Percentiles rank a stretch among this genome's conserved stretches.
Evolutionary conservation across 2,113 vertebrate species (phyloP).

Genomic region (Crypturellus undulatus): DNA sequence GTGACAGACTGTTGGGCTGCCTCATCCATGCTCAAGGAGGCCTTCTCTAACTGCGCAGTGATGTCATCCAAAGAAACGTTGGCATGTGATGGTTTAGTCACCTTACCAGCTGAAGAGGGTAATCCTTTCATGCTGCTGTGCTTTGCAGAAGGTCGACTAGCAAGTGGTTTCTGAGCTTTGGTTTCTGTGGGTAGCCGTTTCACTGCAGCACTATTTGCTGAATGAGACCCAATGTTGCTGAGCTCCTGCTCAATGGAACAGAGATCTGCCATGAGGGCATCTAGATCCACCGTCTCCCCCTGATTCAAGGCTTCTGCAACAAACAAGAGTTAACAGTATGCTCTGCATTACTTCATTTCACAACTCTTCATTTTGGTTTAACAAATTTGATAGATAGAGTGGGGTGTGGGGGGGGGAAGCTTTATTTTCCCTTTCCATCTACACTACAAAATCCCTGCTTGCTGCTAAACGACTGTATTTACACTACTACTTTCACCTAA

Average conservation of each 20-base stretch:
- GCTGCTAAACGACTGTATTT: neutral
- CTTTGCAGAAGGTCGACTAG: constrained; percentile 81
- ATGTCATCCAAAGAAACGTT: constrained; percentile 97
- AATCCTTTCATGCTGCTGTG: constrained; percentile 84
- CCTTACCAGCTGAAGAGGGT: constrained; percentile 76
- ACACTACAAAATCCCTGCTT: neutral
- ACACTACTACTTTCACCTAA: neutral
- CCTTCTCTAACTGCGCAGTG: constrained; percentile 96
- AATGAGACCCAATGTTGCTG: constrained; percentile 88
- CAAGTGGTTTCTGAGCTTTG: constrained; percentile 83
- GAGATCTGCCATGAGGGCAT: constrained; percentile 98
- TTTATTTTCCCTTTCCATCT: neutral
- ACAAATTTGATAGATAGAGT: neutral
- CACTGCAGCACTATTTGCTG: constrained; percentile 82
- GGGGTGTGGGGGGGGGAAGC: neutral
- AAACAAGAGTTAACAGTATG: constrained; percentile 31
- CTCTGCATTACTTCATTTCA: neutral
- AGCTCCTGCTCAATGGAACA: constrained; percentile 98
- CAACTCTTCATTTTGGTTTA: neutral
- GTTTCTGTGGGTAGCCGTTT: constrained; percentile 82
- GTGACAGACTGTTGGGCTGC: constrained; percentile 90
- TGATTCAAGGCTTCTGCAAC: constrained; percentile 95
- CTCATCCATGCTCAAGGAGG: constrained; percentile 98
- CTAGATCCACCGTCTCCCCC: constrained; percentile 94
- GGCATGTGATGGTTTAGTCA: constrained; percentile 79